Conservation (phyloP, 2,113 vertebrate genomes). For the Equus przewalskii region DNA sequence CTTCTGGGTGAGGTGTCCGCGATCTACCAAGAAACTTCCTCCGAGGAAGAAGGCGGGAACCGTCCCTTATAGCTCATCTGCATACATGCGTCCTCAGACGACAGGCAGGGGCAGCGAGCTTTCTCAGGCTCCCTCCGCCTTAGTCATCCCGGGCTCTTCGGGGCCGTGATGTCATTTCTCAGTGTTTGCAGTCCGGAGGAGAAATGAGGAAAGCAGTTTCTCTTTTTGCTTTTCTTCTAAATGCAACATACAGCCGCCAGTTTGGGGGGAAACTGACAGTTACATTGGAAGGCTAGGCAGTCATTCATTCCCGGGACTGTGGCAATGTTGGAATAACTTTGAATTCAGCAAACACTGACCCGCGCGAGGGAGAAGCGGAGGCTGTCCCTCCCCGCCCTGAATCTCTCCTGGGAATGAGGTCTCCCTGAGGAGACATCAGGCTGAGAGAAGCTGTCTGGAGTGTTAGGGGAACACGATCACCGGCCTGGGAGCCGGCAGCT, state of each 20-base stretch:
- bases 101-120: constrained; percentile 45
- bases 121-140: constrained; percentile 71
- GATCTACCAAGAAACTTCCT: constrained; percentile 85
- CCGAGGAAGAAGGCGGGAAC: constrained; percentile 77
- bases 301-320: constrained; percentile 47
- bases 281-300: neutral
- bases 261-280: neutral
- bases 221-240: constrained; percentile 60
- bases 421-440: constrained; percentile 54
- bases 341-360: constrained; percentile 33
- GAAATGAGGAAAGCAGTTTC: constrained; percentile 59
- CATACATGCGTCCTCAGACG: constrained; percentile 69
- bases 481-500: constrained; percentile 63
- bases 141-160: constrained; percentile 70
- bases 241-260: neutral
- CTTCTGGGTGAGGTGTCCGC: constrained; percentile 81
- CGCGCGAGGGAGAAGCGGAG: neutral
- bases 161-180: constrained; percentile 81
- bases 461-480: constrained; percentile 60
- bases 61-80: constrained; percentile 76
- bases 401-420: constrained; percentile 57
- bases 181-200: constrained; percentile 57
- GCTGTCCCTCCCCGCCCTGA: neutral
- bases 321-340: neutral
- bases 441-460: constrained; percentile 68